These are phyloP conservation scores for Mionectes macconnelli DNA, from an alignment of 2,113 vertebrate species.

Conservation along the genomic window DNA sequence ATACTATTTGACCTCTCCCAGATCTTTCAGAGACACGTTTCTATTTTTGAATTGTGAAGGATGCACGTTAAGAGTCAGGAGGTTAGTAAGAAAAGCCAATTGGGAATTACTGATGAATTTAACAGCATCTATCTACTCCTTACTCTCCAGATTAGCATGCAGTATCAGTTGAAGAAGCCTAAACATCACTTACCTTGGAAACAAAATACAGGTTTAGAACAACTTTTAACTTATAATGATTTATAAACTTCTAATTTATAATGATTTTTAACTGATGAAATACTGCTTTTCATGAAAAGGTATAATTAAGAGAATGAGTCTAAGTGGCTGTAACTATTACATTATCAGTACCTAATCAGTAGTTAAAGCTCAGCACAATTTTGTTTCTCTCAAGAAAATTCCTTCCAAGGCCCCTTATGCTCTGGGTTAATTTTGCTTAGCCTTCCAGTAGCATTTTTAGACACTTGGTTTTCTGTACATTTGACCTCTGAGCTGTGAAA, in stretches of 20 bases:
- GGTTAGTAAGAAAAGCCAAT: not conserved
- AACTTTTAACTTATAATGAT: not conserved
- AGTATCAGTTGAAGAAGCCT: not conserved
- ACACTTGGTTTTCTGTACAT: not conserved
- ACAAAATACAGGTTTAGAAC: not conserved
- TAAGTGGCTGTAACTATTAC: not conserved
- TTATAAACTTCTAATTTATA: not conserved
- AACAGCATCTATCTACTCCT: not conserved
- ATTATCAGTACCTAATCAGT: not conserved
- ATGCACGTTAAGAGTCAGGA: not conserved
- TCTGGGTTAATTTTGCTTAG: not conserved
- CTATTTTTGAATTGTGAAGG: not conserved
- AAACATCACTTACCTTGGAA: not conserved
- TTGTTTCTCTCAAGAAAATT: not conserved
- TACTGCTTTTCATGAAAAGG: not conserved
- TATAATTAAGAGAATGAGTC: not conserved
- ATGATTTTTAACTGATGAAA: not conserved
- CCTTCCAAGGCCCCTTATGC: not conserved
- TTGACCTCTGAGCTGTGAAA: not conserved
- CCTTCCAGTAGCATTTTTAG: not conserved
- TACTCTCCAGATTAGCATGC: not conserved
- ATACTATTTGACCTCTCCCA: not conserved
- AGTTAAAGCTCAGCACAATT: not conserved
- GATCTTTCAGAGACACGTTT: not conserved
- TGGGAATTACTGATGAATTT: not conserved